Conservation (phyloP, 2,888 invertebrate genomes). For the Lydus trimaculatus region DNA sequence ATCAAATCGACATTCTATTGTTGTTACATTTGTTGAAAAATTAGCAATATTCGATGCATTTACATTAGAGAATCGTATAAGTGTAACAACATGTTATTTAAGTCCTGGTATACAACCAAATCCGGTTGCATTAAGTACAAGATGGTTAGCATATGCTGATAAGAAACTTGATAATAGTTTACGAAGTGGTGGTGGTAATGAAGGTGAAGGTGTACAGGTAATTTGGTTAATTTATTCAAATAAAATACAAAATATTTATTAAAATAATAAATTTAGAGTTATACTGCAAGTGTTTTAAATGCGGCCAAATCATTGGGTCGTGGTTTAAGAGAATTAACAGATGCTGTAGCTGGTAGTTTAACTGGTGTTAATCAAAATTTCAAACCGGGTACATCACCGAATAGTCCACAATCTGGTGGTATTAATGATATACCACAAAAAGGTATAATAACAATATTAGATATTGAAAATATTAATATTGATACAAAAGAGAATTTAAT, state of each 20-base stretch:
- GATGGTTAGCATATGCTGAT: slow-evolving; percentile 88
- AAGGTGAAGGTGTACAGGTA: slow-evolving; percentile 65
- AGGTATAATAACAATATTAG: slow-evolving; percentile 88
- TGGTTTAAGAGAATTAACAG: slow-evolving; percentile 87
- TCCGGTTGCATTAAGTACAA: slow-evolving; percentile 86
- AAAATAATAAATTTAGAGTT: slow-evolving; percentile 66
- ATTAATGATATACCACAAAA: slow-evolving; percentile 73
- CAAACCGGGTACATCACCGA: slow-evolving; percentile 55
- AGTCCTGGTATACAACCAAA: slow-evolving; percentile 82
- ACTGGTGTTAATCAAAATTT: slow-evolving; percentile 71
- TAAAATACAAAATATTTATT: too few species aligned
- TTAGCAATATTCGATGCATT: slow-evolving; percentile 92
- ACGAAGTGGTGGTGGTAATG: slow-evolving; percentile 84
- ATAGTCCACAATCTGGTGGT: slow-evolving; percentile 50
- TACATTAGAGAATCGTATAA: slow-evolving; percentile 84
- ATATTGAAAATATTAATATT: slow-evolving; percentile 66
- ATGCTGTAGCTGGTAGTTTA: slow-evolving; percentile 89
- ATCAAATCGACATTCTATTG: slow-evolving; percentile 88
- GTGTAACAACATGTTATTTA: slow-evolving; percentile 89
- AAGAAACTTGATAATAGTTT: slow-evolving; percentile 80
- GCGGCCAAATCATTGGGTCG: slow-evolving; percentile 94
- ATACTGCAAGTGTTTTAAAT: slow-evolving; percentile 92
- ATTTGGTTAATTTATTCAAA: slow-evolving; percentile 16
- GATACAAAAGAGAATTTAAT: slow-evolving; percentile 43
- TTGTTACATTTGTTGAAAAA: slow-evolving; percentile 87